Percentiles rank a stretch among this genome's conserved stretches.
phyloP scores from a whole-genome alignment of 2,113 vertebrate species.

The Bos taurus region DNA sequence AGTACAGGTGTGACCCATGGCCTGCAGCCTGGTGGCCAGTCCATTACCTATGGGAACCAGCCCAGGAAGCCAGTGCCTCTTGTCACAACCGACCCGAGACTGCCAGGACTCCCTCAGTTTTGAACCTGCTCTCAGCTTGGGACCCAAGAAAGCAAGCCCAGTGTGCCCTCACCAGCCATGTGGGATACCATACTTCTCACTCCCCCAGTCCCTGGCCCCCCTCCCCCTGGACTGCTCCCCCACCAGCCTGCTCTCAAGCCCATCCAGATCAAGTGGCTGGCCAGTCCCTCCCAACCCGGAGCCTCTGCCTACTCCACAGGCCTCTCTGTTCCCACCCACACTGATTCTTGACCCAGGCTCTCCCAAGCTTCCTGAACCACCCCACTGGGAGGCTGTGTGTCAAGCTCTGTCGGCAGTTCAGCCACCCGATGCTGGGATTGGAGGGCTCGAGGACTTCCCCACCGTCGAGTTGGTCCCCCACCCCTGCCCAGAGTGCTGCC shows the following conservation, averaged over 20 bases:
- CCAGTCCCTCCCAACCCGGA: background rate
- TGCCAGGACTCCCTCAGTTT: background rate
- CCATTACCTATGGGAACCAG: background rate
- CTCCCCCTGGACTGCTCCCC: background rate
- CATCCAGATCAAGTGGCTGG: background rate
- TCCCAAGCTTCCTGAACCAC: background rate
- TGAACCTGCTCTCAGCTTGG: background rate
- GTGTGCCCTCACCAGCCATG: fast-evolving
- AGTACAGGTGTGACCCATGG: background rate
- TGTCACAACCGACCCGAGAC: fast-evolving
- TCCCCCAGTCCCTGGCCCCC: background rate
- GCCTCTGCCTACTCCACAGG: fast-evolving
- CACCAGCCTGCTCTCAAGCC: fast-evolving
- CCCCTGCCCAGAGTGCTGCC: background rate
- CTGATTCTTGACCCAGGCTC: background rate
- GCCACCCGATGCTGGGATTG: fast-evolving
- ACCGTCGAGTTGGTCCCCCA: fast-evolving
- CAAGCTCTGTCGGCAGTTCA: background rate
- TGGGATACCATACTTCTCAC: fast-evolving
- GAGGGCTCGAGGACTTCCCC: background rate
- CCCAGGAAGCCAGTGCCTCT: background rate
- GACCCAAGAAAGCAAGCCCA: background rate
- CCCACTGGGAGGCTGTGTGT: background rate
- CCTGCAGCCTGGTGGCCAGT: background rate
- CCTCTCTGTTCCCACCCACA: background rate